Evolutionary conservation across 2,113 vertebrate species (phyloP).

Genomic region (Megatriorchis doriae): DNA sequence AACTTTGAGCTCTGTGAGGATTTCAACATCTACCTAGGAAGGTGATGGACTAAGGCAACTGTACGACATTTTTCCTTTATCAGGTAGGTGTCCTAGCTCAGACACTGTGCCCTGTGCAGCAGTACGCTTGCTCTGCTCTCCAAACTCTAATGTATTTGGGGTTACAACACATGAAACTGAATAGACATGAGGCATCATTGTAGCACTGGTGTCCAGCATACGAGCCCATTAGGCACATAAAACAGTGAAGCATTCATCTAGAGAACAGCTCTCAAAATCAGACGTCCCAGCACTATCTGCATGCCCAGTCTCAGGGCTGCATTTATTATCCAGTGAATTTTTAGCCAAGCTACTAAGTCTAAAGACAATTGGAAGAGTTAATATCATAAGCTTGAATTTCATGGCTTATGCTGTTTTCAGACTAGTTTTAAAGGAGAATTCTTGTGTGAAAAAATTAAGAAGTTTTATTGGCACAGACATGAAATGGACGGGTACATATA

Average conservation of each 20-base stretch:
- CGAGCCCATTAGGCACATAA: background rate
- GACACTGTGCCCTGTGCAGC: background rate
- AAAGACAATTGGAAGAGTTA: background rate
- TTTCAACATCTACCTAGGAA: background rate
- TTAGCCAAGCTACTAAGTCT: background rate
- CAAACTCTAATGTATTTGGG: background rate
- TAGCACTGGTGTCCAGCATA: background rate
- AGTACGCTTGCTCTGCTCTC: background rate
- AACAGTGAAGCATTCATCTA: background rate
- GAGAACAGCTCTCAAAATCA: background rate
- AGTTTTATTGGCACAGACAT: conserved; percentile 15
- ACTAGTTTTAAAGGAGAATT: background rate
- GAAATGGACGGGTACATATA: conserved; percentile 46
- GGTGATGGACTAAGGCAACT: background rate
- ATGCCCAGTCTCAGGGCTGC: background rate
- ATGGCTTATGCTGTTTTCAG: background rate
- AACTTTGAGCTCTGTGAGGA: background rate
- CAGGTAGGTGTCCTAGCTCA: background rate
- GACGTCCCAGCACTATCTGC: background rate
- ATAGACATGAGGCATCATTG: background rate
- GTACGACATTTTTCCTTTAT: background rate
- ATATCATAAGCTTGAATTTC: background rate
- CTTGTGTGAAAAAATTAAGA: background rate
- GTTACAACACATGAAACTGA: background rate
- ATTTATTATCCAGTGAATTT: background rate